A percentile compares a stretch with the other conserved stretches of the same genome.
Evolutionary conservation across 2,797 vertebrate species (phyloP).

Genomic region (Oryzias sinensis): DNA sequence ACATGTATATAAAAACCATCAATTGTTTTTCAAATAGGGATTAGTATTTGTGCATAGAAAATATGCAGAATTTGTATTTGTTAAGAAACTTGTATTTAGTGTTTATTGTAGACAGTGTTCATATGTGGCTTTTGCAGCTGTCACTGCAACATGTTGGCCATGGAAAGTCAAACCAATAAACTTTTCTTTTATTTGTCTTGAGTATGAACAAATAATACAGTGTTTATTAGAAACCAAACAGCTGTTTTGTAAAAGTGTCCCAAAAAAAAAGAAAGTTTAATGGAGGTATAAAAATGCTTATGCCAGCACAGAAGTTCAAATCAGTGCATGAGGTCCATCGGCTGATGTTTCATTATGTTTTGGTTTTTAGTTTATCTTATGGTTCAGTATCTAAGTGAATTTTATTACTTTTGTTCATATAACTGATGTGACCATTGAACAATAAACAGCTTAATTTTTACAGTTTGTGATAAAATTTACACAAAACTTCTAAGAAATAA

Average conservation of each 20-base stretch:
- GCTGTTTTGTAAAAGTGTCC: constrained; percentile 33
- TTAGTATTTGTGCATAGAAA: constrained; percentile 10
- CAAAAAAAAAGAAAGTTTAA: constrained; percentile 11
- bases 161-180: constrained; percentile 27
- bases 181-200: constrained; percentile 33
- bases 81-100: constrained; percentile 26
- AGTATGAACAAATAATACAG: constrained; percentile 26
- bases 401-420: too few relatives aligned
- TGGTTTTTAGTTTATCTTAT: too few relatives aligned
- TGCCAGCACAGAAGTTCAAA: background rate
- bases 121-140: constrained; percentile 48
- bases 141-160: constrained; percentile 14
- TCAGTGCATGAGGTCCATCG: background rate
- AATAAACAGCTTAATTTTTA: too few relatives aligned
- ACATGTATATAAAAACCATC: too few relatives aligned
- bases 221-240: constrained; percentile 28
- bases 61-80: background rate
- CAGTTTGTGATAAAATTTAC: too few relatives aligned
- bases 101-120: constrained; percentile 34
- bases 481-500: too few relatives aligned
- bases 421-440: too few relatives aligned
- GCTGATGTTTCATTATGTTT: too few relatives aligned
- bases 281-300: constrained; percentile 1
- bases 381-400: too few relatives aligned
- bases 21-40: too few relatives aligned